A percentile compares a stretch with the other conserved stretches of the same genome.
Evolutionary conservation across 2,888 invertebrate genomes (phyloP).

Genomic region (Frankliniella fusca): DNA sequence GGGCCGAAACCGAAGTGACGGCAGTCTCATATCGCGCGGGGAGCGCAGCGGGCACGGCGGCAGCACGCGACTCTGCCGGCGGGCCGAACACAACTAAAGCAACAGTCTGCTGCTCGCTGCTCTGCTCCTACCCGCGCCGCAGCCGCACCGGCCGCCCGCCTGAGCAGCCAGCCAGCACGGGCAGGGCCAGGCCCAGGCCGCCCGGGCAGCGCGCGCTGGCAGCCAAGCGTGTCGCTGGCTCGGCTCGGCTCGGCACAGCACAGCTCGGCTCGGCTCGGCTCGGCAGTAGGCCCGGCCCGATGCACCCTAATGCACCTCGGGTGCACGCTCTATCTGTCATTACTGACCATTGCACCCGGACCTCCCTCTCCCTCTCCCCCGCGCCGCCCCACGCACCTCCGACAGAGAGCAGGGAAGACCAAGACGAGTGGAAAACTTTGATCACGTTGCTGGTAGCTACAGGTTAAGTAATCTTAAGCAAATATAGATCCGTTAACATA

Average conservation of each 20-base stretch:
- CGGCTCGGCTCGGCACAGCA: background rate
- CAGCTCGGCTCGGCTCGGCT: background rate
- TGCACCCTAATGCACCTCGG: background rate
- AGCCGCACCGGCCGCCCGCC: background rate
- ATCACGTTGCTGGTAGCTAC: too few species aligned
- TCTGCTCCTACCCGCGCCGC: background rate
- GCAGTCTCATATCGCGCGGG: background rate
- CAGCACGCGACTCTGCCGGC: background rate
- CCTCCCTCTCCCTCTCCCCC: background rate
- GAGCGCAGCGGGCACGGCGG: background rate
- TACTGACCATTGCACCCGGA: background rate
- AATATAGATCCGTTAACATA: too few species aligned
- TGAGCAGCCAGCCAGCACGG: too few species aligned
- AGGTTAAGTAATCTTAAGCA: too few species aligned
- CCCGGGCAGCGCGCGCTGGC: background rate
- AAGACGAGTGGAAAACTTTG: background rate
- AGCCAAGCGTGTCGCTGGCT: background rate
- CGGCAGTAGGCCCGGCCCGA: background rate
- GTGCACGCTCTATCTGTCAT: background rate
- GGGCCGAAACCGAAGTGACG: background rate
- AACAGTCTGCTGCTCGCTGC: conserved; percentile 5
- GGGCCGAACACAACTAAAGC: background rate
- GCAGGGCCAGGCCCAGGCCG: background rate
- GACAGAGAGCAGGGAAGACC: background rate
- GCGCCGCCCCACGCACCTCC: background rate